Conservation (phyloP, 2,888 invertebrate species). For the Strigamia crassipes region DNA sequence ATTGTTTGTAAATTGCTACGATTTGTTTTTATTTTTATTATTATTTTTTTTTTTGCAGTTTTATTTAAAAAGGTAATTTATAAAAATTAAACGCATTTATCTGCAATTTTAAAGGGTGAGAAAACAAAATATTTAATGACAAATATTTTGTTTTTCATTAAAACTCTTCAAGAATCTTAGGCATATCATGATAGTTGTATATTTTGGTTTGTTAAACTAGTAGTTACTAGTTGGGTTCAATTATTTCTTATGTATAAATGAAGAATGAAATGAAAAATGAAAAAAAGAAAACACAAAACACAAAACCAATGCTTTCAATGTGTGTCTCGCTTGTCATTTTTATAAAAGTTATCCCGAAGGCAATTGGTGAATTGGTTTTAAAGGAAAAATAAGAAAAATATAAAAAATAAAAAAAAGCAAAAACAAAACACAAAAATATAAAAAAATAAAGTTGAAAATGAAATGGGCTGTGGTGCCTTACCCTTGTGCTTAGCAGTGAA, state of each 20-base stretch:
- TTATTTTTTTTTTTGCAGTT: neutral
- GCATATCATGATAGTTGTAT: constrained; percentile 47
- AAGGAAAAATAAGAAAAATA: neutral
- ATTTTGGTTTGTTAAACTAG: constrained; percentile 44
- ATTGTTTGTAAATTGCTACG: neutral
- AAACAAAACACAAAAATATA: neutral
- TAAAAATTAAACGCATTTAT: neutral
- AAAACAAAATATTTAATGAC: constrained; percentile 6
- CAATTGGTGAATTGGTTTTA: constrained; percentile 35
- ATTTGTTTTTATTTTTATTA: neutral
- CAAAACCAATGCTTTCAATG: constrained; percentile 27
- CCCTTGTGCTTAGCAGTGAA: constrained; percentile 40
- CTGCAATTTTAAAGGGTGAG: neutral
- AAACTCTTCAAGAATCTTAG: constrained; percentile 43
- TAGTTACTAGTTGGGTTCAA: constrained; percentile 20
- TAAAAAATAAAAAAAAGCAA: neutral
- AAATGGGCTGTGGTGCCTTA: constrained; percentile 40
- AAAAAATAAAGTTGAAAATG: neutral
- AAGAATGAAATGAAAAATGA: neutral
- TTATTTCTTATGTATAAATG: neutral
- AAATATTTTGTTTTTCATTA: constrained; percentile 23
- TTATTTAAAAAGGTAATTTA: neutral
- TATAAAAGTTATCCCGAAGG: constrained; percentile 39
- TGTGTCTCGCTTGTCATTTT: constrained; percentile 35
- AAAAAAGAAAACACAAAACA: neutral